Evolutionary conservation across 2,797 vertebrate species (phyloP).

Genomic region (Hybognathus amarus): DNA sequence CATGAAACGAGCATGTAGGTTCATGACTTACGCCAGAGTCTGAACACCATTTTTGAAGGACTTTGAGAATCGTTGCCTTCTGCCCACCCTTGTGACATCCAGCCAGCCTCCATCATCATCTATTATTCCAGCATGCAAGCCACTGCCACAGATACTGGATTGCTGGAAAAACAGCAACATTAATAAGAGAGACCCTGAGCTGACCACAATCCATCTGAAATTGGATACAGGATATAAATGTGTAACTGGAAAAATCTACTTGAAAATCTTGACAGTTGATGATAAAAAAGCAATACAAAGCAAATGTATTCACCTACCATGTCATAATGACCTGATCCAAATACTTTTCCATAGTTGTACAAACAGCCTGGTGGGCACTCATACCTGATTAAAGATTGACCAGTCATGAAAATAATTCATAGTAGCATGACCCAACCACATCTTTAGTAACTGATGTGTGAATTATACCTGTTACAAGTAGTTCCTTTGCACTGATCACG

Average conservation of each 20-base stretch:
- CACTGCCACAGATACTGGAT: conserved; percentile 94
- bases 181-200: conserved; percentile 6
- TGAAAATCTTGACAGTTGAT: background rate
- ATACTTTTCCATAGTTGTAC: conserved; percentile 87
- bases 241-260: background rate
- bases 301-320: conserved; percentile 81
- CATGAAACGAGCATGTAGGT: background rate
- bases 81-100: conserved; percentile 92
- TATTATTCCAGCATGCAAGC: conserved; percentile 90
- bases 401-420: background rate
- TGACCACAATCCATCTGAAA: background rate
- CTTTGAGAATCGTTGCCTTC: conserved; percentile 89
- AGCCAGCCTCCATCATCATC: conserved; percentile 97
- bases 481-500: conserved; percentile 97
- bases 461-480: conserved; percentile 91
- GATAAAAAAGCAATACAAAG: background rate
- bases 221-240: background rate
- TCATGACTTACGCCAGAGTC: conserved; percentile 84
- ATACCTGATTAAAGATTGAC: conserved; percentile 78
- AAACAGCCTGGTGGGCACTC: conserved; percentile 95
- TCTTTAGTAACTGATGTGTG: background rate
- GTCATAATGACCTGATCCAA: conserved; percentile 93
- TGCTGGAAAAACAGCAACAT: conserved; percentile 76
- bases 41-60: conserved; percentile 92
- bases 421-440: background rate